Base-by-base conservation (phyloP, 2,888 invertebrate genomes). In the Capitulum mitella region DNA sequence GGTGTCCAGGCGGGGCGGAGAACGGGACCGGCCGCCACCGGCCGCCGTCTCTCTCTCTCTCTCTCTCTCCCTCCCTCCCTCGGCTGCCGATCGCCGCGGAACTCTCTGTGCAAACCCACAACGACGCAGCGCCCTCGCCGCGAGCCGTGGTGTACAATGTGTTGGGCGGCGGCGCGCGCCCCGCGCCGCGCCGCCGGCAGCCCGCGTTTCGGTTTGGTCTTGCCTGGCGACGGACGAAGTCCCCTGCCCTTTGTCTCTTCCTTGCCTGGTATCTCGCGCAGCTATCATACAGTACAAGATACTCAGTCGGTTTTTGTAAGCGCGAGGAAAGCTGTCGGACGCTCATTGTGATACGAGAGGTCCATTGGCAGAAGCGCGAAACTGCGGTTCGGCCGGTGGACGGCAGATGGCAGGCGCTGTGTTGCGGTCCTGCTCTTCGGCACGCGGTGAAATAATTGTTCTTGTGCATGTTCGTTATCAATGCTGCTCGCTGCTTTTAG, bases 231-330 rank as follows among this genome's bases (percentile, higher is more conserved):
- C 22, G 51, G 51, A 5, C 22, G 51, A 51, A 16, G 22, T 51
- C 22, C 51, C 22, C 22, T 51, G 51, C 22, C 51, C 51, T 51
- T 51, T 51, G 51, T 22, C 51, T 51, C 58, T 58, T 58, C 58
- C 58, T 29, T n/a, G 58, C 58, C 70, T 40, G 70, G 70, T 40
- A 26, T 40, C 37, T 40, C 40, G 70, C 70, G 70, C 70, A 40
- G 70, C 70, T 70, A 70, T 37, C 40, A 19, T 70, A 70, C 70
- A 70, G 70, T 70, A 70, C 70, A 70, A 70, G 70, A 70, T 70
- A 70, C 70, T 70, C 70, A 70, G 70, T 70, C 70, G 70, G 70
- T 37, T 70, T 70, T 70, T 70, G 70, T 70, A 70, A 70, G 70
- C 70, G 70, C 70, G 37, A 37, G 40, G 58, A 40, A 70, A 70